Evolutionary conservation across 2,797 vertebrate species (phyloP), one percentile per base, ranked within the genome.

Genomic region (Semotilus atromaculatus): DNA sequence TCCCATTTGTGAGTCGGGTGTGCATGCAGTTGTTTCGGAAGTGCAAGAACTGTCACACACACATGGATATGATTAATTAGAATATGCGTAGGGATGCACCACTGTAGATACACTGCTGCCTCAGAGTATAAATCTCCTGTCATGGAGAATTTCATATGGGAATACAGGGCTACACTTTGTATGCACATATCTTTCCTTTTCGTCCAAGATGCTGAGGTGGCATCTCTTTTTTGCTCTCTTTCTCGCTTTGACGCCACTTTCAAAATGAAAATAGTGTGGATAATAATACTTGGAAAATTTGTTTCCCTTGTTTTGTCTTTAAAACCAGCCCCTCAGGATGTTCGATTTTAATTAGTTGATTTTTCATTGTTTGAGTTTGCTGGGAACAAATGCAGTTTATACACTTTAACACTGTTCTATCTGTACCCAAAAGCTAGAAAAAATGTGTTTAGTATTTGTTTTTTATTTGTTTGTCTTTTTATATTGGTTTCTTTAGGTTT

Each of bases 31-130:
- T 26, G 8, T 66, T 67, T 76, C 29, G 26, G 48, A 68, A 66
- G 67, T 62, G 26, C 71, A 70, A 29, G 68, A 58, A 55, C 75
- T 79, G 83, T 78, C 80, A 66, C 19, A 8, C 38, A 43, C 75
- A 38, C 34, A 36, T 18, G 60, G 34, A 26, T 38, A 66, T 82
- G 84, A 86, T 87, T 86, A 84, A 89, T 89, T 73, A 66, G 7
- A 23, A 71, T 77, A 66, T 64, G 51, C 34, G 8, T n/a, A 81
- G 81, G 66, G 48, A 36, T 83, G 67, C 78, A 79, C 58, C 53
- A 43, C 72, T 85, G 48, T 36, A 26, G 80, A 70, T 51, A 26
- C 55, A 4, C 40, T 21, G 29, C 38, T 18, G 55, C 43, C 21
- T 71, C 31, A 8, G 18, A n/a, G 40, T 74, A 84, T 68, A 78